Conservation (phyloP, 2,797 vertebrate genomes). For the Scleropages formosus region DNA sequence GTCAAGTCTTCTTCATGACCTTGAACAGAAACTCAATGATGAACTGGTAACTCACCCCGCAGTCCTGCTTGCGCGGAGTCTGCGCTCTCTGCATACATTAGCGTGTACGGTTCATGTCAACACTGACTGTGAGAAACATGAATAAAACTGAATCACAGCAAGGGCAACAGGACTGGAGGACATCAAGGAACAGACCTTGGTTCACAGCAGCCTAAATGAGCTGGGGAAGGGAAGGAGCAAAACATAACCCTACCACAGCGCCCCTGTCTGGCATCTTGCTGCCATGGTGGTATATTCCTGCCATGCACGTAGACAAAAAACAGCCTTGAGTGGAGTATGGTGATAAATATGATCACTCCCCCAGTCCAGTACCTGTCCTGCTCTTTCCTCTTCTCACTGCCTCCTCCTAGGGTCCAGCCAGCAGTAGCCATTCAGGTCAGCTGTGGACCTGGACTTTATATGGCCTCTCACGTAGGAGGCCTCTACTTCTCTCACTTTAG, state of each 20-base stretch:
- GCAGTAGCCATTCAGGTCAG: neutral
- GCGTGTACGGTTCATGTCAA: conserved; percentile 50
- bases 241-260: conserved; percentile 16
- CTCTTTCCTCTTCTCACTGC: too few species aligned
- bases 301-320: neutral
- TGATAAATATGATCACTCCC: too few species aligned
- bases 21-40: conserved; percentile 99
- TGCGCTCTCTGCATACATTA: conserved; percentile 65
- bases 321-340: neutral
- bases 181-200: conserved; percentile 26
- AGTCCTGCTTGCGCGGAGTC: conserved; percentile 43
- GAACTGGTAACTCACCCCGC: conserved; percentile 86
- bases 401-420: neutral
- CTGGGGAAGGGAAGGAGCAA: conserved; percentile 21
- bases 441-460: neutral
- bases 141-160: conserved; percentile 26
- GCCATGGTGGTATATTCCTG: too few species aligned
- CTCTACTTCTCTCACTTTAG: neutral
- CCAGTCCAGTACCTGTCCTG: too few species aligned
- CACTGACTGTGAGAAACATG: conserved; percentile 39
- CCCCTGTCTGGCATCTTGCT: neutral
- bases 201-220: conserved; percentile 31
- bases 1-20: conserved; percentile 99
- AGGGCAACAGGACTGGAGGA: conserved; percentile 23
- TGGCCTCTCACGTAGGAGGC: neutral